Percentiles rank a stretch among this genome's conserved stretches.
Evolutionary conservation across 2,888 invertebrate species (phyloP).

Genomic region (Ornithoptera priamus): DNA sequence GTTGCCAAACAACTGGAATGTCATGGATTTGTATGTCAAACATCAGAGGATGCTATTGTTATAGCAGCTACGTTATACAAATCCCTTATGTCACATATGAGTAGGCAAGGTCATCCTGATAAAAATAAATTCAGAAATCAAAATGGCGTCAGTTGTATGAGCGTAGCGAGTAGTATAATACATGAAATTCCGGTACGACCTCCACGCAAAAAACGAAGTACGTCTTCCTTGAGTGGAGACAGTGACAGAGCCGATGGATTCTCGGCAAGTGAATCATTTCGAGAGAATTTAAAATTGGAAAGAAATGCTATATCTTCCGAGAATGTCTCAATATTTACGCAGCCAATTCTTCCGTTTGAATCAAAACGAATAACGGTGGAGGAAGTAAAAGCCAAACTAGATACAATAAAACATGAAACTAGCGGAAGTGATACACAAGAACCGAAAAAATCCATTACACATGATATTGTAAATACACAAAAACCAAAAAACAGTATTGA

Average conservation of each 20-base stretch:
- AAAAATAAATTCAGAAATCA: constrained; percentile 83
- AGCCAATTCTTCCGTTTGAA: constrained; percentile 60
- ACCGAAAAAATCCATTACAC: constrained; percentile 68
- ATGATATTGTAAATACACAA: constrained; percentile 44
- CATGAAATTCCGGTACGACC: constrained; percentile 83
- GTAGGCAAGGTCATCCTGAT: constrained; percentile 74
- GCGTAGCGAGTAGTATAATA: constrained; percentile 83
- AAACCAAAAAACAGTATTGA: constrained; percentile 60
- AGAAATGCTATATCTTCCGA: constrained; percentile 80
- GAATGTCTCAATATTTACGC: constrained; percentile 77
- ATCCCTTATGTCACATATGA: constrained; percentile 90
- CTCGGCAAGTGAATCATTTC: constrained; percentile 70
- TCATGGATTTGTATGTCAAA: constrained; percentile 94
- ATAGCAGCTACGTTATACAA: constrained; percentile 95
- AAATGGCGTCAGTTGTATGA: constrained; percentile 89
- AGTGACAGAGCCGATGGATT: constrained; percentile 80
- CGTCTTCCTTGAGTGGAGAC: constrained; percentile 82
- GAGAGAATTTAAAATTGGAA: constrained; percentile 71
- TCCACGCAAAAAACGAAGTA: constrained; percentile 86
- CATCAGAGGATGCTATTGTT: constrained; percentile 94
- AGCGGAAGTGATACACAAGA: constrained; percentile 76
- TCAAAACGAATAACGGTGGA: constrained; percentile 71
- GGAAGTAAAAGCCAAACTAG: constrained; percentile 80
- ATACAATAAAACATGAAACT: constrained; percentile 68
- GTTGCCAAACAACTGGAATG: constrained; percentile 91